Percentiles rank a stretch among this genome's conserved stretches.
Conservation (phyloP, 2,888 invertebrate genomes). For the Invenusta paracnida region DNA sequence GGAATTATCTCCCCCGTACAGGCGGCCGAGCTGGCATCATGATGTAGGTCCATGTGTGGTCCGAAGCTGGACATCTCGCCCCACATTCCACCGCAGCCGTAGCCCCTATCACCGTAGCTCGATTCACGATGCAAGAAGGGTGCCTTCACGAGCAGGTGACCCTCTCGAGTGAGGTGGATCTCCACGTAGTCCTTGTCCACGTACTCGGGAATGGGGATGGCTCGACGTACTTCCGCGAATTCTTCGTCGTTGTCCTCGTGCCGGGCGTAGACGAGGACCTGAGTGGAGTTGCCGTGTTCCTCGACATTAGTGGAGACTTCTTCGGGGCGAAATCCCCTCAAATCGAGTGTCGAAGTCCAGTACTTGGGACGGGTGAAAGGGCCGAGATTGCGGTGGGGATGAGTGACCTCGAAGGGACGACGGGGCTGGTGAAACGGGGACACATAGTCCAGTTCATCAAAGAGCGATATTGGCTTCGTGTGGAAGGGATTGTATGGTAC, state of each 20-base stretch:
- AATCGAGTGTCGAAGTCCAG: background rate
- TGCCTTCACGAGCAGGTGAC: background rate
- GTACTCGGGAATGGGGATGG: background rate
- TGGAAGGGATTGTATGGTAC: too few species aligned
- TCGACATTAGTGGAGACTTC: conserved; percentile 7
- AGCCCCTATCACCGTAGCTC: too few species aligned
- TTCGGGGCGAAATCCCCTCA: background rate
- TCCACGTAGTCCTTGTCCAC: conserved; percentile 4
- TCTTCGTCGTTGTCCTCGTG: background rate
- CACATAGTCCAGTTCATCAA: background rate
- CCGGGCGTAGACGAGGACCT: background rate
- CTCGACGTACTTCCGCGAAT: conserved; percentile 7
- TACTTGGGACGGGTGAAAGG: background rate
- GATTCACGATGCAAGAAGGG: background rate
- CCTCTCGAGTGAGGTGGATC: background rate
- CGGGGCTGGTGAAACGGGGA: background rate
- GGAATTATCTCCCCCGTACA: background rate
- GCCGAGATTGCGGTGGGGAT: background rate
- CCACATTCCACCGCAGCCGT: too few species aligned
- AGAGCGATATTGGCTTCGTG: background rate
- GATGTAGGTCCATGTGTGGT: background rate
- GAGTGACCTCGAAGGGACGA: background rate
- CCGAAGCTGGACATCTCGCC: background rate
- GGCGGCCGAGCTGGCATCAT: background rate
- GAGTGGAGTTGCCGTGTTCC: background rate